phyloP scores from a whole-genome alignment of 2,113 vertebrate species.

The Polyodon spathula region DNA sequence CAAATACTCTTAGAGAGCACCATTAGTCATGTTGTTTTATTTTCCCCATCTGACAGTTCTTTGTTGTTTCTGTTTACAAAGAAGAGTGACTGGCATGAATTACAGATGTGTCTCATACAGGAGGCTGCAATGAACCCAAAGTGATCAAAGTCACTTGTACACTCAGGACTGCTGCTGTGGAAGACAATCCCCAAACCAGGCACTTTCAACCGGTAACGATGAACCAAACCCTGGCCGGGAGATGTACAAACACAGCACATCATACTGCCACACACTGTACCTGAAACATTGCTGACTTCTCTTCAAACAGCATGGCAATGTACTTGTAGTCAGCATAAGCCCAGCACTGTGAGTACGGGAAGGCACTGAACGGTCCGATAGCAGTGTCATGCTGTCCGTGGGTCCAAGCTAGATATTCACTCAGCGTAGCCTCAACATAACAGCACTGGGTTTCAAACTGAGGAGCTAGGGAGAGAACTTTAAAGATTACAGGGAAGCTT shows the following conservation, averaged over 20 bases:
- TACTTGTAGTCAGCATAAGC: conserved; percentile 97
- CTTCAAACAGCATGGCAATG: conserved; percentile 69
- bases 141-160: no score
- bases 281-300: conserved; percentile 73
- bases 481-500: no score
- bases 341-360: conserved; percentile 34
- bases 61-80: conserved; percentile 34
- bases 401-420: conserved; percentile 76
- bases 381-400: conserved; percentile 27
- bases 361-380: conserved; percentile 63
- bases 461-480: conserved; percentile 52
- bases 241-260: not conserved
- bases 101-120: conserved; percentile 20
- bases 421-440: conserved; percentile 67
- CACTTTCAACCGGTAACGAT: not conserved
- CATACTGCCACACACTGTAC: conserved; percentile 44
- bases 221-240: conserved; percentile 24
- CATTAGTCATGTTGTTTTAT: conserved; percentile 52
- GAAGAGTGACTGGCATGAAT: conserved; percentile 31
- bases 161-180: no score
- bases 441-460: conserved; percentile 85
- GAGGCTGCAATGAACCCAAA: no score
- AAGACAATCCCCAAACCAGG: no score
- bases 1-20: conserved; percentile 53
- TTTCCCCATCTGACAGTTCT: conserved; percentile 30